Evolutionary conservation across 2,113 vertebrate species (phyloP).

Genomic region (Stigmatopora nigra): DNA sequence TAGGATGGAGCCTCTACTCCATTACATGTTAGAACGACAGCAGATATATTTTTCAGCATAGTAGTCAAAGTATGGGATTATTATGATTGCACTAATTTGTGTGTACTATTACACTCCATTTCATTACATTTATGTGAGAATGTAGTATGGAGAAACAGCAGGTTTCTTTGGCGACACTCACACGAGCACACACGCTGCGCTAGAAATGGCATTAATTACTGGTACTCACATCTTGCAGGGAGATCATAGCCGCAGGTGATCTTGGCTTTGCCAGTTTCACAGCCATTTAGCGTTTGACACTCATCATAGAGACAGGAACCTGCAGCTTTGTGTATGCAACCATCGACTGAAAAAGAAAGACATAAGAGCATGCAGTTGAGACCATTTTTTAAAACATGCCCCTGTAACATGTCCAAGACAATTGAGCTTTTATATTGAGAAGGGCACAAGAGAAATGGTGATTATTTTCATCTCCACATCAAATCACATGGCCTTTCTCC

Average conservation of each 20-base stretch:
- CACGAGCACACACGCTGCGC: constrained; percentile 2
- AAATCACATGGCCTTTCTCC: constrained; percentile 27
- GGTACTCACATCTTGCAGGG: constrained; percentile 91
- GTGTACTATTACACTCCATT: not conserved
- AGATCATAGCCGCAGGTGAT: constrained; percentile 95
- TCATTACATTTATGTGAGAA: not conserved
- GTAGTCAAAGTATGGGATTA: not conserved
- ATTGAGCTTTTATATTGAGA: constrained; percentile 22
- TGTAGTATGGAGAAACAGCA: not conserved
- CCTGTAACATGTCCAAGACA: constrained; percentile 13
- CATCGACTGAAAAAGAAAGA: constrained; percentile 78
- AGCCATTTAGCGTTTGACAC: constrained; percentile 88
- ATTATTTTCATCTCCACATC: constrained; percentile 9
- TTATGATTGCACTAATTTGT: not conserved
- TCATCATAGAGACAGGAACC: constrained; percentile 88
- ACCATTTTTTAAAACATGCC: constrained; percentile 7
- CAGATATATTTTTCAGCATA: not conserved
- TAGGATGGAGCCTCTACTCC: not conserved
- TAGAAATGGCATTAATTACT: constrained; percentile 30
- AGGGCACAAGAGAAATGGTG: constrained; percentile 7
- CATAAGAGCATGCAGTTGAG: constrained; percentile 24
- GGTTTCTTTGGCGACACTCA: not conserved
- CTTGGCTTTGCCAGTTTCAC: constrained; percentile 91
- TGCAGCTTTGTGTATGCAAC: constrained; percentile 94
- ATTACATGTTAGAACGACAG: not conserved